A percentile compares a stretch with the other conserved stretches of the same genome.
Evolutionary conservation across 2,888 invertebrate species (phyloP).

Genomic region (Epicampocera succincta): DNA sequence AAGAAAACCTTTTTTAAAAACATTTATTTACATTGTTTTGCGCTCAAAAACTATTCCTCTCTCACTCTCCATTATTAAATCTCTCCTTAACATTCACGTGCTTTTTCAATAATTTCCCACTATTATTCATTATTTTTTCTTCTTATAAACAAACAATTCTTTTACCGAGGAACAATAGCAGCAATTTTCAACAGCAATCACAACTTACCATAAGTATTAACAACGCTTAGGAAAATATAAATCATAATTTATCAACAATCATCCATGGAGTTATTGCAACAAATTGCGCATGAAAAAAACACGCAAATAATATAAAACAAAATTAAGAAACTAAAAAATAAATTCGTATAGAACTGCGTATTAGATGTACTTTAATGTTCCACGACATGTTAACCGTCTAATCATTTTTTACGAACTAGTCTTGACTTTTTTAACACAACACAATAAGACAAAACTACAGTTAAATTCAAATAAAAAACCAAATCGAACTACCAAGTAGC

Average conservation of each 20-base stretch:
- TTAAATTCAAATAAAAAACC: constrained; percentile 46
- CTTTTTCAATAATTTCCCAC: constrained; percentile 28
- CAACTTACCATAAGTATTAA: constrained; percentile 81
- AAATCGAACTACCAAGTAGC: constrained; percentile 39
- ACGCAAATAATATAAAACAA: constrained; percentile 56
- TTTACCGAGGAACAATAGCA: neutral
- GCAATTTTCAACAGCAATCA: neutral
- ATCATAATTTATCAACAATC: constrained; percentile 75
- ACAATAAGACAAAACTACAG: constrained; percentile 62
- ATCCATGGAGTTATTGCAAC: constrained; percentile 56
- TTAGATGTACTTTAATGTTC: constrained; percentile 42
- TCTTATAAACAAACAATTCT: neutral
- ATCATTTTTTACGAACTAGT: constrained; percentile 80
- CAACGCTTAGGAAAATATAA: constrained; percentile 80
- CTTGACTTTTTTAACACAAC: constrained; percentile 55
- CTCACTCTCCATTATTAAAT: neutral
- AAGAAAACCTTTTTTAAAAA: neutral
- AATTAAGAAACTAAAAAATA: constrained; percentile 25
- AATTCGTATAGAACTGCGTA: constrained; percentile 33
- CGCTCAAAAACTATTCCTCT: neutral
- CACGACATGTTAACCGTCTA: constrained; percentile 80
- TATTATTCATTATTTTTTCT: constrained; percentile 5
- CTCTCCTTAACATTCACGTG: neutral
- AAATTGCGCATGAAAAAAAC: constrained; percentile 36
- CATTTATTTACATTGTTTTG: neutral